phyloP scores from a whole-genome alignment of 2,888 invertebrate genomes.

The Strigamia maritima region DNA sequence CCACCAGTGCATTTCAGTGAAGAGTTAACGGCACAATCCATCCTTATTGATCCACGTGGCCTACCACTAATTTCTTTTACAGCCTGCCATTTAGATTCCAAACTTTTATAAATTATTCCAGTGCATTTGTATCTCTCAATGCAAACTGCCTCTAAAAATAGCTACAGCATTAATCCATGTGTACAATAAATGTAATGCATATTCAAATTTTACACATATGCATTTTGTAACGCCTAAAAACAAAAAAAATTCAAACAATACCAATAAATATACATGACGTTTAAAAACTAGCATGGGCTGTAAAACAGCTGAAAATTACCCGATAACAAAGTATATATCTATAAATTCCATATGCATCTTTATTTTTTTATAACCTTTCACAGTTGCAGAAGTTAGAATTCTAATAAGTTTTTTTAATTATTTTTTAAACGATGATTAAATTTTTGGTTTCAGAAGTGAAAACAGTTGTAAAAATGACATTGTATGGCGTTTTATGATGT shows the following conservation, averaged over 20 bases:
- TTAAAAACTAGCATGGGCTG: too few species aligned
- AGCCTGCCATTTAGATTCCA: neutral
- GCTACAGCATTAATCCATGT: too few species aligned
- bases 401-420: too few species aligned
- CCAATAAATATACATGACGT: too few species aligned
- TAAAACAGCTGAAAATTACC: too few species aligned
- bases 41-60: slow-evolving; percentile 15
- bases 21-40: slow-evolving; percentile 5
- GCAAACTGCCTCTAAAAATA: neutral
- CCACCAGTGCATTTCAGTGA: slow-evolving; percentile 5
- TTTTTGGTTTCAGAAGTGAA: too few species aligned
- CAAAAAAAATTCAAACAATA: too few species aligned
- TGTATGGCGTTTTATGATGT: neutral
- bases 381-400: too few species aligned
- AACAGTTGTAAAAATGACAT: neutral
- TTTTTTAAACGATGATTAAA: too few species aligned
- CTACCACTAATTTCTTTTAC: slow-evolving; percentile 10
- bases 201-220: neutral
- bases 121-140: neutral
- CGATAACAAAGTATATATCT: too few species aligned
- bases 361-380: too few species aligned
- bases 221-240: neutral
- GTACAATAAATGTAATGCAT: neutral
- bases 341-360: too few species aligned
- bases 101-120: slow-evolving; percentile 5